These are phyloP conservation scores for Aromia moschata DNA, from an alignment of 2,888 invertebrate genomes.

Conservation along the genomic window DNA sequence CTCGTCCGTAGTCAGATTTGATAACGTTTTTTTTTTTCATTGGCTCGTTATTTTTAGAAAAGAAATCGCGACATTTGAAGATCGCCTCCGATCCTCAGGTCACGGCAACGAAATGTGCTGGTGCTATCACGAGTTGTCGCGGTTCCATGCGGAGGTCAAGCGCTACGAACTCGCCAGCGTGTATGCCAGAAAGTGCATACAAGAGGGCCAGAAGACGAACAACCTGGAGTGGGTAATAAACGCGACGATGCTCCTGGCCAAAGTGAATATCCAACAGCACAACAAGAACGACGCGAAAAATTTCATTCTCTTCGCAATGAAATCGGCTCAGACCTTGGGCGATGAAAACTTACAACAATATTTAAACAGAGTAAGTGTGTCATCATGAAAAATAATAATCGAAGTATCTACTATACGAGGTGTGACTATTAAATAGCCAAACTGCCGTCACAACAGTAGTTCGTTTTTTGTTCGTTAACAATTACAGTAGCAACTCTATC, in stretches of 20 bases:
- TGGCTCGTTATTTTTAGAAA: too few species aligned
- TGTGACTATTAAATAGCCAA: too few species aligned
- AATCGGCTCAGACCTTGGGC: constrained; percentile 55
- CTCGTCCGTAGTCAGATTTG: too few species aligned
- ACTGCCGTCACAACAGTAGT: too few species aligned
- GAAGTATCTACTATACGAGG: too few species aligned
- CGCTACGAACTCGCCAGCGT: constrained; percentile 62
- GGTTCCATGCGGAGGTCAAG: constrained; percentile 56
- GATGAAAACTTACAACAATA: constrained; percentile 56
- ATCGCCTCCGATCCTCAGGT: constrained; percentile 47
- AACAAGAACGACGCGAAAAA: constrained; percentile 64
- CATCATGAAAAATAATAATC: too few species aligned
- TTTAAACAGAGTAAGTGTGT: constrained; percentile 48
- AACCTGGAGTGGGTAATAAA: constrained; percentile 62
- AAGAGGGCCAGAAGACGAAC: constrained; percentile 53
- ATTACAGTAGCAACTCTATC: too few species aligned
- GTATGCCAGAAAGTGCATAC: constrained; percentile 58
- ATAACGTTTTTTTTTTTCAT: too few species aligned
- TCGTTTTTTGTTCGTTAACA: too few species aligned
- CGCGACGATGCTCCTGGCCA: constrained; percentile 60
- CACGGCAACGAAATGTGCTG: constrained; percentile 63
- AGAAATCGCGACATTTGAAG: constrained; percentile 50
- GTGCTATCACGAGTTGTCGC: constrained; percentile 62
- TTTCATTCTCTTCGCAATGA: constrained; percentile 51
- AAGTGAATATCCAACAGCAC: constrained; percentile 61